A percentile compares a stretch with the other conserved stretches of the same genome.
Evolutionary conservation across 2,113 vertebrate genomes (phyloP).

Genomic region (Gallinago jamesoni): DNA sequence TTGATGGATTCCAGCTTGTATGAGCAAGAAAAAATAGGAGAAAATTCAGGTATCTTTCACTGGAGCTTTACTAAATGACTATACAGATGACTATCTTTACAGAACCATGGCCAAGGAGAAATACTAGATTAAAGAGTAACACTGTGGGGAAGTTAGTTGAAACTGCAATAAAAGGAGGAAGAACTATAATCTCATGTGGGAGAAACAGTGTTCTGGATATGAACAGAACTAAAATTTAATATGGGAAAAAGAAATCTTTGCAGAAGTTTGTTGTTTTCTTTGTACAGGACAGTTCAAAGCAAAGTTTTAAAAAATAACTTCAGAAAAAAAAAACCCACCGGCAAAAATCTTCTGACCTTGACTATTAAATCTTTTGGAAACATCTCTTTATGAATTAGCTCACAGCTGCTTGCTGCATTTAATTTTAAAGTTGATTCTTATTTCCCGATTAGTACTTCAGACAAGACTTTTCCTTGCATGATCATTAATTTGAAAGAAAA

Average conservation of each 20-base stretch:
- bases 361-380: background rate
- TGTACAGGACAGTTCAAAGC: background rate
- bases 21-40: background rate
- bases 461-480: background rate
- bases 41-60: background rate
- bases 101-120: background rate
- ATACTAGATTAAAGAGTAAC: background rate
- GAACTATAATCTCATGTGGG: background rate
- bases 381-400: background rate
- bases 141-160: background rate
- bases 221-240: background rate
- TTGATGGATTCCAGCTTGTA: background rate
- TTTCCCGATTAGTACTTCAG: background rate
- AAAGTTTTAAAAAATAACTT: background rate
- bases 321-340: rapidly evolving
- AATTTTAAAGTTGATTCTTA: background rate
- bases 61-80: background rate
- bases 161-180: background rate
- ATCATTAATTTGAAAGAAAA: background rate
- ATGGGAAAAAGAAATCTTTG: background rate
- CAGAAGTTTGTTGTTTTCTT: background rate
- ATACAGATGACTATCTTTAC: background rate
- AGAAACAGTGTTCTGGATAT: background rate
- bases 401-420: background rate
- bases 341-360: background rate